Evolutionary conservation across 1,140 invertebrate genomes (phyloP), one percentile per base, ranked within the genome.

Genomic region (Carposina sasakii): DNA sequence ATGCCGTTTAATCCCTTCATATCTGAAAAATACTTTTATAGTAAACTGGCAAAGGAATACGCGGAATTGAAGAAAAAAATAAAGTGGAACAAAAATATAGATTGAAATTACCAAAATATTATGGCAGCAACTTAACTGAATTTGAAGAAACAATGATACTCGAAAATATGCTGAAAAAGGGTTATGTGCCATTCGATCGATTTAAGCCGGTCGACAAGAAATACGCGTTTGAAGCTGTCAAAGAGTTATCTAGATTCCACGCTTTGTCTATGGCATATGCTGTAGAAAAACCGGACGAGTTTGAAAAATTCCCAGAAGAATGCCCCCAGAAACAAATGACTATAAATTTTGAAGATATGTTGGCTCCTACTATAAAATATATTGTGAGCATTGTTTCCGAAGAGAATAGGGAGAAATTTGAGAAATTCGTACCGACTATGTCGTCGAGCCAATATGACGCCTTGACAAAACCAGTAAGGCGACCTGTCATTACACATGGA

Each of bases 321-420:
- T 17, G 75, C 71, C 55, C 85, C 82, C 8, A 86, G 71, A 2
- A 78, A 37, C 5, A 65, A 57, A 19, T 53, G 60, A 3, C 82
- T 79, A 48, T 83, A 82, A 30, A 72, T 45, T n/a, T n/a, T n/a
- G 28, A 55, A 46, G 15, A 44, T 19, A 10, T 47, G 48, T 21
- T 34, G 37, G 1, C 12, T 1, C 0, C 24, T 42, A 26, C 26
- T 24, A 24, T 9, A 24, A n/a, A 26, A 20, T 28, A 13, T 42
- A 22, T 12, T 54, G 12, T 2, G 28, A 22, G 16, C 24, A 17
- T 16, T 39, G 17, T 20, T 22, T n/a, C n/a, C 4, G 41, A 21
- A 17, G 57, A 70, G n/a, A 39, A 67, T 10, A 62, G 40, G 9
- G 56, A 57, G 1, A 53, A 52, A 30, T 10, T 74, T 4, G 33